These are phyloP conservation scores for Narcine bancroftii DNA, from an alignment of 2,113 vertebrate genomes.

Conservation along the genomic window DNA sequence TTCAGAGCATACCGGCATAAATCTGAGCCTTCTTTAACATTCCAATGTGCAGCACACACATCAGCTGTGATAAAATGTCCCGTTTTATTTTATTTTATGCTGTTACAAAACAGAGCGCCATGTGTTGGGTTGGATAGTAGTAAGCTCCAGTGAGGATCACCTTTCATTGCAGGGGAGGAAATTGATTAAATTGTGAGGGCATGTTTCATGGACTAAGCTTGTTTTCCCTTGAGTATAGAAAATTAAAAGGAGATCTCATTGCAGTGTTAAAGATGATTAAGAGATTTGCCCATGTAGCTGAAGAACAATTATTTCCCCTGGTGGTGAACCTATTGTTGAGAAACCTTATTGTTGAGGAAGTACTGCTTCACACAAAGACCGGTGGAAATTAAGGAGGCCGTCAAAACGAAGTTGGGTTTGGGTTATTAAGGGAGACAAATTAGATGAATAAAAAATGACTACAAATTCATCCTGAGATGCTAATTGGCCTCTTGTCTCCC, in stretches of 20 bases:
- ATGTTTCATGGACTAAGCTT: neutral
- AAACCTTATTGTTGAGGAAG: too few relatives aligned
- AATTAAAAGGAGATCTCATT: neutral
- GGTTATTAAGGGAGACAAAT: too few relatives aligned
- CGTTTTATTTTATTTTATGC: neutral
- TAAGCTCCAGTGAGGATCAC: neutral
- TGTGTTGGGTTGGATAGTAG: neutral
- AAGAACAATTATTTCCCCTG: neutral
- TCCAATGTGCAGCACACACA: neutral
- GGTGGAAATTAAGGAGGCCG: too few relatives aligned
- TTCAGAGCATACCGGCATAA: neutral
- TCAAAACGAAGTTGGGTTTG: too few relatives aligned
- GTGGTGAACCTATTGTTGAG: neutral
- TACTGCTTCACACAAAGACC: too few relatives aligned
- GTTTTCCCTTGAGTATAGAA: neutral
- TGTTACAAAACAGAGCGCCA: neutral
- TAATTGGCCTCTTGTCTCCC: neutral
- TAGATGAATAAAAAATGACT: too few relatives aligned
- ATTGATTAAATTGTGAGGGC: neutral
- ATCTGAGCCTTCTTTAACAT: neutral
- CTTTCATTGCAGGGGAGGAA: neutral
- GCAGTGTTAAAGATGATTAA: neutral
- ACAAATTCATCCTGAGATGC: neutral
- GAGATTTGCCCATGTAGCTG: neutral
- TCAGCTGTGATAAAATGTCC: neutral